These are phyloP conservation scores for Podilymbus podiceps DNA, from an alignment of 2,113 vertebrate genomes.

Conservation along the genomic window DNA sequence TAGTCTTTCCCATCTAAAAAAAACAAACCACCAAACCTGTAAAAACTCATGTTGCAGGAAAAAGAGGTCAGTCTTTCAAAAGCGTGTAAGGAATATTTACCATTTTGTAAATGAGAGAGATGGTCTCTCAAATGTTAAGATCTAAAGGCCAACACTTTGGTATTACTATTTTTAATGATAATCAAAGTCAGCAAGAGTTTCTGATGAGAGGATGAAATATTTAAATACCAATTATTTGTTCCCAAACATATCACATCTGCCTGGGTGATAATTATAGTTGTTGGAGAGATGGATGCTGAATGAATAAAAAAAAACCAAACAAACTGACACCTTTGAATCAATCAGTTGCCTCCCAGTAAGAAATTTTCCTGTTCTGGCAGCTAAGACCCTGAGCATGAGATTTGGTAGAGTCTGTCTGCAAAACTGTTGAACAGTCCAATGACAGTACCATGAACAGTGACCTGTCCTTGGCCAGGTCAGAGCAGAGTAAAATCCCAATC, in stretches of 20 bases:
- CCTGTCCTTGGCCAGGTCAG: not conserved
- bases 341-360: not conserved
- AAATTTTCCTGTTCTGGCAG: not conserved
- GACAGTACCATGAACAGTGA: not conserved
- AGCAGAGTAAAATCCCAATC: not conserved
- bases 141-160: not conserved
- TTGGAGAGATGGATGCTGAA: conserved; percentile 39
- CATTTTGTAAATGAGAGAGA: not conserved
- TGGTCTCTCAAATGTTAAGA: not conserved
- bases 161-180: not conserved
- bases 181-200: not conserved
- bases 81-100: not conserved
- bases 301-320: not conserved
- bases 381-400: not conserved
- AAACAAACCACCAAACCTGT: not conserved
- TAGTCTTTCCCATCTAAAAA: not conserved
- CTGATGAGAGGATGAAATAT: not conserved
- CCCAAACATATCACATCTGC: not conserved
- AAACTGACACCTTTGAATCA: conserved; percentile 23
- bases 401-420: not conserved
- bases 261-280: not conserved
- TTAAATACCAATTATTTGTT: not conserved
- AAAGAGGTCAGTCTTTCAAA: not conserved
- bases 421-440: not conserved
- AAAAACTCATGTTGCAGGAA: not conserved